Base-by-base conservation (phyloP, 1,140 invertebrate genomes). In the Zaprionus ghesquierei region DNA sequence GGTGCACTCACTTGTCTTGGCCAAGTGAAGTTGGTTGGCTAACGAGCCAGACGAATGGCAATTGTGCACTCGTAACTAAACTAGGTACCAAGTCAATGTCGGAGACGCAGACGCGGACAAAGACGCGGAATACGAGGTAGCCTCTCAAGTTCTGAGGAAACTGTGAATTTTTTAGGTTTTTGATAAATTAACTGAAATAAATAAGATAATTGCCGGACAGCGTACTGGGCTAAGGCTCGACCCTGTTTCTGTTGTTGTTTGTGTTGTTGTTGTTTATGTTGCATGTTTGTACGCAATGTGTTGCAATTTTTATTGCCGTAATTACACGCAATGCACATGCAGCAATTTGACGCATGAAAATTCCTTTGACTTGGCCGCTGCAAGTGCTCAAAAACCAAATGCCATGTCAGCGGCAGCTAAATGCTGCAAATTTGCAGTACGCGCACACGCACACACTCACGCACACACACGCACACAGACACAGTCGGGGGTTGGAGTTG, bases 291-390 rank as follows among this genome's bases (percentile, higher is more conserved):
- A 84, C 77, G 84, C 84, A 89, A 84, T 89, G 84, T 89, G 84
- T 89, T 84, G 79, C 80, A 79, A 89, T 89, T 89, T 89, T 89
- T 84, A 89, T 89, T 89, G 80, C 85, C 60, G 74, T 69, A 89
- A 89, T 89, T 87, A 87, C 85, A 89, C 84, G 84, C 84, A 89
- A 84, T 80, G 79, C 79, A 81, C 79, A 65, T 68, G 79, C 84
- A 74, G 80, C 84, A 89, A 89, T 89, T 89, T 89, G 84, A 89
- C 85, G 84, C 84, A 89, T 89, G 84, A 75, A 89, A 89, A 89
- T 89, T 77, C 76, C 79, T 89, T 72, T 72, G 69, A 64, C 61
- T 65, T 54, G 61, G 51, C 41, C 27, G 27, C 55, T 58, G 44
- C 53, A n/a, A n/a, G n/a, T n/a, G n/a, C 59, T 33, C 61, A 70